Evolutionary conservation across 2,888 invertebrate genomes (phyloP).

Genomic region (Synergus japonicus): DNA sequence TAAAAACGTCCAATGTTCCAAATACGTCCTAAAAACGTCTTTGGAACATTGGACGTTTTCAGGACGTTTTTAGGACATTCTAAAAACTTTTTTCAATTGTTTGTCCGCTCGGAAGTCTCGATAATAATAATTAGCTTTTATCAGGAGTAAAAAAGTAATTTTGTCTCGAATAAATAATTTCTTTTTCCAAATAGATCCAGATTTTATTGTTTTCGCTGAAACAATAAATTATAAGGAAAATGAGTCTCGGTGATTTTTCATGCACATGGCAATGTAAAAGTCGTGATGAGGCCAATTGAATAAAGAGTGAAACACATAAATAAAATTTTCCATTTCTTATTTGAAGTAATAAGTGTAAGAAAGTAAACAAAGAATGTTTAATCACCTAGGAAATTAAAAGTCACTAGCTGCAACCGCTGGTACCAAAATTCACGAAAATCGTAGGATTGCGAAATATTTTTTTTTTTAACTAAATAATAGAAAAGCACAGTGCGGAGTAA

Average conservation of each 20-base stretch:
- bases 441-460: neutral
- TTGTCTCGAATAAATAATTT: too few species aligned
- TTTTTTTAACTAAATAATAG: neutral
- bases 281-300: neutral
- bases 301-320: neutral
- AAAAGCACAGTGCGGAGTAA: conserved; percentile 7
- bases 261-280: neutral
- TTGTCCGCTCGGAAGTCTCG: too few species aligned
- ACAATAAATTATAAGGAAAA: neutral
- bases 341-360: neutral
- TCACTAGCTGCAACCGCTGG: neutral
- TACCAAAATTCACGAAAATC: neutral
- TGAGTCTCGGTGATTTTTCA: neutral
- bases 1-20: too few species aligned
- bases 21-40: too few species aligned
- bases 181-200: too few species aligned
- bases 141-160: too few species aligned
- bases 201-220: neutral
- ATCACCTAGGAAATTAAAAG: conserved; percentile 12
- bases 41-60: too few species aligned
- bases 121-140: too few species aligned
- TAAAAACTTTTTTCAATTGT: too few species aligned
- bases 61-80: too few species aligned
- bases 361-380: neutral
- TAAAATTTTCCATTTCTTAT: neutral